These are phyloP conservation scores for Hexactinellida sp. DNA, from an alignment of 37 sponge, comb jelly and placozoan genomes.

Conservation along the genomic window DNA sequence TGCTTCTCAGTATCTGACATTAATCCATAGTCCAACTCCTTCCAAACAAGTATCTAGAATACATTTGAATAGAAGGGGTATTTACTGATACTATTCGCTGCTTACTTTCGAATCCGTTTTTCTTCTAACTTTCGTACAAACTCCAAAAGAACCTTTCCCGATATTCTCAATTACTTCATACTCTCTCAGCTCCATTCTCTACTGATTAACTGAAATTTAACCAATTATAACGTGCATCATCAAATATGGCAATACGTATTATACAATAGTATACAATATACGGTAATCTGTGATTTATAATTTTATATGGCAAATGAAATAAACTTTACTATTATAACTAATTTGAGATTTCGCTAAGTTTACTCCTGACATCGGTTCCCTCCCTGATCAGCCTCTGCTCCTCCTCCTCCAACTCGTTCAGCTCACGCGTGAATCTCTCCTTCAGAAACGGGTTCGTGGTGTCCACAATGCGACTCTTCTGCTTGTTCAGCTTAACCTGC, in stretches of 20 bases:
- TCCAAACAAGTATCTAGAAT: constrained; percentile 60
- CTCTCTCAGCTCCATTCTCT: constrained; percentile 36
- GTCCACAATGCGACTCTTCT: not conserved
- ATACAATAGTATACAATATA: too few species aligned
- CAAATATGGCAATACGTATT: too few species aligned
- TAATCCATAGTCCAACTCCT: constrained; percentile 61
- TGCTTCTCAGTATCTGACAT: constrained; percentile 68
- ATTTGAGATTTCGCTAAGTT: not conserved
- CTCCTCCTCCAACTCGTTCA: not conserved
- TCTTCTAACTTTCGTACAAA: constrained; percentile 50
- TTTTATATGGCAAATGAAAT: not conserved
- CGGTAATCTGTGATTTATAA: too few species aligned
- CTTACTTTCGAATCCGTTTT: constrained; percentile 41
- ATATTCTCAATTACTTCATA: constrained; percentile 41
- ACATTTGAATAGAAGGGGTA: not conserved
- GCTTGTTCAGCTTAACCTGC: not conserved
- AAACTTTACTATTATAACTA: not conserved
- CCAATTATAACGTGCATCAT: too few species aligned
- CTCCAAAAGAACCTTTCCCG: constrained; percentile 57
- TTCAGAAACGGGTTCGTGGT: not conserved
- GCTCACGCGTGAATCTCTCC: constrained; percentile 1
- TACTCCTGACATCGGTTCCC: not conserved
- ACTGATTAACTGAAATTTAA: not conserved
- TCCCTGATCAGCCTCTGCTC: not conserved
- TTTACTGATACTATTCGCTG: not conserved